Evolutionary conservation across 2,888 invertebrate species (phyloP).

Genomic region (Chloroclystis v-ata): DNA sequence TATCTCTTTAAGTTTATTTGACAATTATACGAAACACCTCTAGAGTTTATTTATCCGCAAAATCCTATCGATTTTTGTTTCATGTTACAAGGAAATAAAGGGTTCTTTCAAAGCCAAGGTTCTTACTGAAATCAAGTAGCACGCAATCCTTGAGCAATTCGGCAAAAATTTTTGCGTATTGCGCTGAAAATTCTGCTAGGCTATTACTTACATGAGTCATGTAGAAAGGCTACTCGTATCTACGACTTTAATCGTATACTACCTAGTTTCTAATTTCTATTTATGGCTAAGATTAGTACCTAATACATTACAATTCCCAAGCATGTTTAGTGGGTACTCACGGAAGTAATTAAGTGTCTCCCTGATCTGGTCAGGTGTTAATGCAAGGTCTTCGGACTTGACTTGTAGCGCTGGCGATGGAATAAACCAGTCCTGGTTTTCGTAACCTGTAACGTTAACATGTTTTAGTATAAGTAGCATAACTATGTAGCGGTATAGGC

Average conservation of each 20-base stretch:
- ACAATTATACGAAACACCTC: too few relatives aligned
- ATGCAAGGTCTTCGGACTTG: conserved; percentile 84
- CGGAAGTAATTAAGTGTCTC: conserved; percentile 98
- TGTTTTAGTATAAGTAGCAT: conserved; percentile 12
- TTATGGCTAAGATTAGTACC: neutral
- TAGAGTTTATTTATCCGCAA: too few relatives aligned
- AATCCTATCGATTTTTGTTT: neutral
- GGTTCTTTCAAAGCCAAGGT: conserved; percentile 1
- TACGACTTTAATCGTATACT: too few relatives aligned
- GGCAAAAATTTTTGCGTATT: neutral
- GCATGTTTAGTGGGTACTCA: conserved; percentile 78
- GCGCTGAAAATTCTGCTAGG: conserved; percentile 7
- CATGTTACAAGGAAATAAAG: neutral
- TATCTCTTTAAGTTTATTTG: too few relatives aligned
- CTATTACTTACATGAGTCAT: neutral
- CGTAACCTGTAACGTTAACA: conserved; percentile 82
- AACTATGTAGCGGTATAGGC: neutral
- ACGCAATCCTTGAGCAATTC: neutral
- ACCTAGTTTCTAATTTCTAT: too few relatives aligned
- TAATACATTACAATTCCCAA: neutral
- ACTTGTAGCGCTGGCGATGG: conserved; percentile 90
- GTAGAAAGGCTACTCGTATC: neutral
- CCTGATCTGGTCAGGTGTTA: conserved; percentile 96
- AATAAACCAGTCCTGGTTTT: conserved; percentile 95
- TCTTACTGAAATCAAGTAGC: neutral